Base-by-base conservation (phyloP, 1,140 invertebrate species). In the Pantala flavescens region DNA sequence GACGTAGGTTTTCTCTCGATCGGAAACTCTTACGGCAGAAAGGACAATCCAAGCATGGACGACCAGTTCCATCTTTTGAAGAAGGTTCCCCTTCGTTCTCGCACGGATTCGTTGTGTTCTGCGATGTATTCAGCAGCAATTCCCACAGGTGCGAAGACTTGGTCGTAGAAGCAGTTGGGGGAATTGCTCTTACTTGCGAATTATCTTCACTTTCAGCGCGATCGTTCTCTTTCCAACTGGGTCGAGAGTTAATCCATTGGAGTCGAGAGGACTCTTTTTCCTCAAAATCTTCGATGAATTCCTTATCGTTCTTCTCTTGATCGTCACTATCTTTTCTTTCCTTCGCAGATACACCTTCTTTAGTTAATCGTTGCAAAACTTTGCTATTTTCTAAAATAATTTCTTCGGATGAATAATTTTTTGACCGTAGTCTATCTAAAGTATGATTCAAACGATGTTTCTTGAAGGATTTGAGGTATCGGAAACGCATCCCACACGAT, bases 11-110 rank as follows among this genome's bases (percentile, higher is more conserved):
- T 82, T 94, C 92, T 81, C 94, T 93, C 10, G 92, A 93, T 24
- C 92, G 85, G 7, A 96, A 93, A 79, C 91, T 93, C 81, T 95
- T 95, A 71, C 92, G 92, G 80, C 93, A 95, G 79, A 94, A 94
- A 0, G 92, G 92, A 80, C 93, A 95, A 63, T 63, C 49, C 49
- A 63, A 63, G 12, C 2, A 63, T 3, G 49, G n/a, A 63, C 49
- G 49, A 1, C 49, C n/a, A 21, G 49, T 21, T 19, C 49, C n/a
- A 63, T 63, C 7, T 92, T 91, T 80, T 84, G 81, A 49, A 86
- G 84, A 14, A 80, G 80, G 75, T 55, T 76, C 49, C 75, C 21
- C n/a, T 71, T 79, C 75, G 73, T 63, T 21, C n/a, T 63, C 49
- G 5, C n/a, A 12, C 63, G 23, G 36, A 70, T 36, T 36, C 49